Percentiles rank a stretch among this genome's conserved stretches.
Evolutionary conservation across 2,797 vertebrate genomes (phyloP).

Genomic region (Chiropotes sagulatus): DNA sequence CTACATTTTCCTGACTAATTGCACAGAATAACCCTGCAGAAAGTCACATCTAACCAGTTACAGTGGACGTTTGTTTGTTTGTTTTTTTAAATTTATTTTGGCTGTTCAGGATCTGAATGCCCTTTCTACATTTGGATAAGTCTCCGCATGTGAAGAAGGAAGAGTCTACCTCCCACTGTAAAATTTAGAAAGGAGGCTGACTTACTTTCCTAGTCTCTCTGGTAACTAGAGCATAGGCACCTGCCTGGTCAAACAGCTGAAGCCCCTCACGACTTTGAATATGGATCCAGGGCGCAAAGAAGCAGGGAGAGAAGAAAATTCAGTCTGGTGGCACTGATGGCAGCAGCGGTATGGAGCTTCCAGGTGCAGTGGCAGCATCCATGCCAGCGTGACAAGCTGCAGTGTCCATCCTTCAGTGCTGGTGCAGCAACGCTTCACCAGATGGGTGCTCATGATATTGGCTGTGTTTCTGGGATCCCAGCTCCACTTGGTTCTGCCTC

Average conservation of each 20-base stretch:
- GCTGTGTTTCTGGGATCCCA: background rate
- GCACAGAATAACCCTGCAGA: background rate
- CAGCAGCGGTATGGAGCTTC: background rate
- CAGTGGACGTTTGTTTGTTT: background rate
- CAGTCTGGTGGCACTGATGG: background rate
- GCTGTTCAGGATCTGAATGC: background rate
- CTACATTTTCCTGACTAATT: background rate
- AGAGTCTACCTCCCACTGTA: background rate
- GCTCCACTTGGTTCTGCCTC: background rate
- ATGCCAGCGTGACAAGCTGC: background rate
- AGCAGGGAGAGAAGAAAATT: background rate
- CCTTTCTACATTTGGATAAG: background rate
- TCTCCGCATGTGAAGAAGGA: background rate
- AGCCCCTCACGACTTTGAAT: background rate
- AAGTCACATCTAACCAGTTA: background rate
- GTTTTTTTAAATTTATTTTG: background rate
- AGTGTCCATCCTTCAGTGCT: background rate
- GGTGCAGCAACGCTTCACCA: background rate
- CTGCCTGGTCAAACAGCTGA: background rate
- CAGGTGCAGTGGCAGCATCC: background rate
- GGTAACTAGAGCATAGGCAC: background rate
- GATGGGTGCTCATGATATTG: background rate
- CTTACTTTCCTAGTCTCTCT: background rate
- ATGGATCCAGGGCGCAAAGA: background rate
- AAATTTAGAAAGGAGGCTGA: background rate